Evolutionary conservation across 1,140 invertebrate species (phyloP).

Genomic region (Carposina sasakii): DNA sequence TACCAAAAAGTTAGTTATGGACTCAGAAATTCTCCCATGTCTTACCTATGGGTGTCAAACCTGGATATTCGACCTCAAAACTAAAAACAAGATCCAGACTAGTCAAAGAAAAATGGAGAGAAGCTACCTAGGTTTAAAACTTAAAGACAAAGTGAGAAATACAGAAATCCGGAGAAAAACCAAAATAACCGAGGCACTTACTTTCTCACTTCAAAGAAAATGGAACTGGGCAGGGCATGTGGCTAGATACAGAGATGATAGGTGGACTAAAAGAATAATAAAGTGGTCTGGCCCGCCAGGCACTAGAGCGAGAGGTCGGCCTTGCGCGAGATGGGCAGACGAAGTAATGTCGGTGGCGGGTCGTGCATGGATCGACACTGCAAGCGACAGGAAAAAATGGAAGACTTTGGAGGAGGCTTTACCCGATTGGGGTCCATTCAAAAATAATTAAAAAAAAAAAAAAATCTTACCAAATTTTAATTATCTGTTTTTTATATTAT

Average conservation of each 20-base stretch:
- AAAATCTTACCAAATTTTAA: too few relatives aligned
- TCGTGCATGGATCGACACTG: too few relatives aligned
- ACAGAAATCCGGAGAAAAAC: slow-evolving; percentile 3
- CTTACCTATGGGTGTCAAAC: slow-evolving; percentile 11
- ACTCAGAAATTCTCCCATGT: slow-evolving; percentile 3
- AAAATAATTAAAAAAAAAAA: too few relatives aligned
- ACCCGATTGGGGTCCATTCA: too few relatives aligned
- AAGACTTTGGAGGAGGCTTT: too few relatives aligned
- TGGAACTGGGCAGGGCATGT: slow-evolving; percentile 3
- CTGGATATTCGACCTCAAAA: slow-evolving; percentile 21
- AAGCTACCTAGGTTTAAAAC: slow-evolving; percentile 21
- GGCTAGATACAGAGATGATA: not conserved
- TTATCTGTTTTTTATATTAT: too few relatives aligned
- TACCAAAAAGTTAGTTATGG: slow-evolving; percentile 5
- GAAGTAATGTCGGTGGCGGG: not conserved
- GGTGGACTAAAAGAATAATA: not conserved
- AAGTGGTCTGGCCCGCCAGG: not conserved
- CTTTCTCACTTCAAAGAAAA: not conserved
- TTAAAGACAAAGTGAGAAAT: slow-evolving; percentile 21
- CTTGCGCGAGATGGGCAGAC: not conserved
- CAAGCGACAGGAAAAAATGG: too few relatives aligned
- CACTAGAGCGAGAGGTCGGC: not conserved
- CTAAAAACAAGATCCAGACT: slow-evolving; percentile 15
- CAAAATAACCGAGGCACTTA: not conserved
- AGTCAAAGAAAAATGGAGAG: slow-evolving; percentile 27